These are phyloP conservation scores for Fregata magnificens DNA, from an alignment of 2,113 vertebrate species.

Conservation along the genomic window DNA sequence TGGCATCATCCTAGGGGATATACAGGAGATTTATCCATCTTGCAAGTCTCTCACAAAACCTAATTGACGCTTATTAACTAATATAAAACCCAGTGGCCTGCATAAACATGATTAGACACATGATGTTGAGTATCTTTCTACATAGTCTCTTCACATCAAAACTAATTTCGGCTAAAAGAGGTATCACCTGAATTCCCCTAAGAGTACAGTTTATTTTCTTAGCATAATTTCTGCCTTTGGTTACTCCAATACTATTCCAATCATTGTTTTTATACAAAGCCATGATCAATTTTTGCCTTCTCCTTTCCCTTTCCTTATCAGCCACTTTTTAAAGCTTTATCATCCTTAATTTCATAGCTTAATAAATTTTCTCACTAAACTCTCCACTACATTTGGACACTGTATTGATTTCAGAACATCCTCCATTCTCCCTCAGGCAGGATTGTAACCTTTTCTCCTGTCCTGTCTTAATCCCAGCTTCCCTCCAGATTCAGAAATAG, in stretches of 20 bases:
- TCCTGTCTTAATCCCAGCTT: not conserved
- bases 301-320: not conserved
- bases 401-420: not conserved
- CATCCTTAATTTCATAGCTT: not conserved
- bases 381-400: not conserved
- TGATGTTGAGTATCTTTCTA: not conserved
- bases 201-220: not conserved
- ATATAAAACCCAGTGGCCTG: not conserved
- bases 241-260: not conserved
- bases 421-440: not conserved
- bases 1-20: not conserved
- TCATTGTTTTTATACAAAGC: not conserved
- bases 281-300: not conserved
- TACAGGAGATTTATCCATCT: not conserved
- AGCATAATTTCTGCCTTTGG: not conserved
- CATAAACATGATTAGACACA: not conserved
- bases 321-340: not conserved
- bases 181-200: not conserved
- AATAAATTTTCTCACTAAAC: not conserved
- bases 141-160: not conserved
- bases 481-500: not conserved
- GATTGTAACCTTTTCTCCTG: not conserved
- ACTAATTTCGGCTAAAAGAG: not conserved
- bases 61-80: not conserved
- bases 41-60: not conserved